Conservation (phyloP, 2,888 invertebrate genomes). For the Trichopoda pennipes region DNA sequence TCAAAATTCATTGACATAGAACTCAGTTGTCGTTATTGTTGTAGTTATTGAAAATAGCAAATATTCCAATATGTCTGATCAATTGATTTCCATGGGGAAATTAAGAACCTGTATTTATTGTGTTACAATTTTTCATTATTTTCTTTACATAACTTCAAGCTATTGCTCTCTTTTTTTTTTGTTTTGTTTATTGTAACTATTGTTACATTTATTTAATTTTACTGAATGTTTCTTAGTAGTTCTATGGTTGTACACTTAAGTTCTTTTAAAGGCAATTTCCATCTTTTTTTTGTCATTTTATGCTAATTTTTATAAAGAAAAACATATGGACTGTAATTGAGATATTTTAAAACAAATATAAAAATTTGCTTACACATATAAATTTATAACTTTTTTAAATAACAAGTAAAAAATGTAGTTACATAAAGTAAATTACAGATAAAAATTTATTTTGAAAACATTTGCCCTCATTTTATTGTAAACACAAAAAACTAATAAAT, state of each 20-base stretch:
- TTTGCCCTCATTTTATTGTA: too few species aligned
- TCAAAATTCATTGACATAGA: slow-evolving; percentile 33
- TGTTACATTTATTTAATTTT: slow-evolving; percentile 41
- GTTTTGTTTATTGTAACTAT: neutral
- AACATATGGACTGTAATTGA: too few species aligned
- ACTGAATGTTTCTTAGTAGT: neutral
- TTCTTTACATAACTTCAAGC: neutral
- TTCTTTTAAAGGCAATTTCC: neutral
- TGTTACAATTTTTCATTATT: slow-evolving; percentile 31
- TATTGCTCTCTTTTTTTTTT: neutral
- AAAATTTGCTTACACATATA: too few species aligned
- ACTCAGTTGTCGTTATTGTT: slow-evolving; percentile 38
- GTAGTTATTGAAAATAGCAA: slow-evolving; percentile 38
- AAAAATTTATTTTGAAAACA: too few species aligned
- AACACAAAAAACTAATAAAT: too few species aligned
- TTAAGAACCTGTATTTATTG: slow-evolving; percentile 54
- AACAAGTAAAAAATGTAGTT: too few species aligned
- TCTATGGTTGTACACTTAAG: neutral
- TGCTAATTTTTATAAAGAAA: too few species aligned
- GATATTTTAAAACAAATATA: too few species aligned
- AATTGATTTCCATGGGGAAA: slow-evolving; percentile 66
- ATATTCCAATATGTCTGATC: slow-evolving; percentile 57
- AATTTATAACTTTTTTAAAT: too few species aligned
- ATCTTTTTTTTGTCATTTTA: too few species aligned
- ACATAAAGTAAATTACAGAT: too few species aligned